These are phyloP conservation scores for Julus scandinavius DNA, from an alignment of 2,888 invertebrate species.

Conservation along the genomic window DNA sequence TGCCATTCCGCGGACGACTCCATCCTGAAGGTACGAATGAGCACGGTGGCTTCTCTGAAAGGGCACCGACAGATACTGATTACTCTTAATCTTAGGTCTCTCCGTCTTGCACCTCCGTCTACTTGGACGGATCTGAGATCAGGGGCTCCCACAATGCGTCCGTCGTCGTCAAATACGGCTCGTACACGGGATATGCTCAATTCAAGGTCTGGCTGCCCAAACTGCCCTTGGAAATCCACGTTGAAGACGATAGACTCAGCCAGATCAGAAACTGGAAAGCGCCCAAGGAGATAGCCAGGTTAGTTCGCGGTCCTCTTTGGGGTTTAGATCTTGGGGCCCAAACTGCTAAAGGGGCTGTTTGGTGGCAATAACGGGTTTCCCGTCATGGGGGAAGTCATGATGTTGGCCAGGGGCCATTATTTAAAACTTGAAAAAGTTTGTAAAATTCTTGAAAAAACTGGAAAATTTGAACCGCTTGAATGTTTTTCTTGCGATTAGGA, in stretches of 20 bases:
- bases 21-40: conserved; percentile 83
- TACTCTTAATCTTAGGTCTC: conserved; percentile 76
- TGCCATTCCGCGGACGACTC: conserved; percentile 96
- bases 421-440: too few species aligned
- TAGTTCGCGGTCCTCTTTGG: neutral
- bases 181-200: conserved; percentile 85
- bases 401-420: too few species aligned
- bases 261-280: conserved; percentile 96
- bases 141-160: conserved; percentile 95
- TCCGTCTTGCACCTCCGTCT: conserved; percentile 94
- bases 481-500: conserved; percentile 34
- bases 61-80: too few species aligned
- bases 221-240: conserved; percentile 88
- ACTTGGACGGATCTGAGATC: conserved; percentile 95
- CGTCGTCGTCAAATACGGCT: conserved; percentile 82
- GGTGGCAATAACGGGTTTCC: too few species aligned
- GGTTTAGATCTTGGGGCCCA: neutral
- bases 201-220: conserved; percentile 98
- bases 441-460: neutral
- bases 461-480: neutral
- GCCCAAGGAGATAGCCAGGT: conserved; percentile 66
- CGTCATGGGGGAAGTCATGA: too few species aligned
- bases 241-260: conserved; percentile 87
- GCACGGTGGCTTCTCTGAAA: too few species aligned
- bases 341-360: neutral